Base-by-base conservation (phyloP, 2,888 invertebrate genomes). In the Noctua janthe region DNA sequence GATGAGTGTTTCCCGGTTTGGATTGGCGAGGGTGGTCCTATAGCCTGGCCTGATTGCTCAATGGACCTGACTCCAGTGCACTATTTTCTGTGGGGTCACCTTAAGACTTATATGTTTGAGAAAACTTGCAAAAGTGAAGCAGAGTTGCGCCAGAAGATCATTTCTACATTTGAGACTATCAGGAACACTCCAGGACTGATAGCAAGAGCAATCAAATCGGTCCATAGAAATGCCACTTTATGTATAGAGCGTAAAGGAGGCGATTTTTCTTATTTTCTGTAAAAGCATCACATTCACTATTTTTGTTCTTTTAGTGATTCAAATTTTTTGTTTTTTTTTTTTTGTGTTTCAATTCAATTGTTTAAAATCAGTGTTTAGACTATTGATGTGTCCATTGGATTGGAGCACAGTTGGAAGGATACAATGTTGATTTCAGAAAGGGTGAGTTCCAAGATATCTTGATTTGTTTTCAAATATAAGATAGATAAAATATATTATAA, bases 1-100 rank as follows among this genome's bases (percentile, higher is more conserved):
- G 62, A 80, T 64, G 67, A 80, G 13, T 62, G 20, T 64, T 80
- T 80, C 20, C 54, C 64, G 23, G 43, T 80, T 71, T 80, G 79
- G 79, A 71, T 80, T 54, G 79, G 79, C 15, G 1, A 29, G 8
- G 43, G n/a, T n/a, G 64, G 71, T 39, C 71, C 64, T 17, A 17
- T 80, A 71, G 15, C 15, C n/a, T 80, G 79, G 79, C 79, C 79
- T 17, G 15, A 20, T 11, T 47, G 47, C 15, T 71, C 79, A 15
- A 0, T 29, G 15, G 80, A 71, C 54, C 47, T 79, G 23, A 64
- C 7, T 35, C 79, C 80, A 35, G n/a, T 80, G n/a, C 56, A 71
- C 47, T 71, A 54, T 71, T 80, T 80, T 39, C n/a, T 80, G 35
- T 80, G 80, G 80, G 70, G 35, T 39, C 70, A 80, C 6, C 20